Evolutionary conservation across 1,140 invertebrate species (phyloP).

Genomic region (Dreissena polymorpha): DNA sequence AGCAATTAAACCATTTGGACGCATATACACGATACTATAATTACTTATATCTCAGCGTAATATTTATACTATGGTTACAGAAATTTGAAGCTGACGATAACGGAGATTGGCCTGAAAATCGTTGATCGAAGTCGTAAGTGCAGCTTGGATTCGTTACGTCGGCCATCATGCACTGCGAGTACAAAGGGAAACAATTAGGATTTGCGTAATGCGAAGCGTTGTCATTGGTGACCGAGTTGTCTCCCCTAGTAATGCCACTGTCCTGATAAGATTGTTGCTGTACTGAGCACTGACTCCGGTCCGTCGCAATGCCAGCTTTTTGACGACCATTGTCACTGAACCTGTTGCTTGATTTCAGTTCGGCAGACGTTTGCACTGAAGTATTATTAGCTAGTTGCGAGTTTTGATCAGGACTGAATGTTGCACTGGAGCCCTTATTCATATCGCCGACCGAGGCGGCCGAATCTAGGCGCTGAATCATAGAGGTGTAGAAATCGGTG

Average conservation of each 20-base stretch:
- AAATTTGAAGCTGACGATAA: slow-evolving; percentile 47
- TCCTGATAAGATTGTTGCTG: neutral
- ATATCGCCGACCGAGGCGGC: neutral
- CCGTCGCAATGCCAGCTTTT: too few species aligned
- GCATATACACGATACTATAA: neutral
- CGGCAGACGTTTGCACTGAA: neutral
- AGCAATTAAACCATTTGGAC: neutral
- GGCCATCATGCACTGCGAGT: slow-evolving; percentile 34
- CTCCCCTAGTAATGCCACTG: neutral
- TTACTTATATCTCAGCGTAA: slow-evolving; percentile 76
- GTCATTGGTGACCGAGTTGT: neutral
- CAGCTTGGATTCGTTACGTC: slow-evolving; percentile 2
- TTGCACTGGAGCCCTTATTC: neutral
- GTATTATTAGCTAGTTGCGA: neutral
- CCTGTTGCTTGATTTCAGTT: neutral
- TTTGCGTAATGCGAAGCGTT: slow-evolving; percentile 32
- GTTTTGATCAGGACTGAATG: neutral
- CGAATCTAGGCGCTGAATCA: slow-evolving; percentile 27
- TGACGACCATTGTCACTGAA: neutral
- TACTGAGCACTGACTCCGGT: too few species aligned
- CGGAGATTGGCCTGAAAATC: slow-evolving; percentile 52
- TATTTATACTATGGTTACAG: slow-evolving; percentile 76
- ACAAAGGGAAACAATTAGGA: slow-evolving; percentile 26
- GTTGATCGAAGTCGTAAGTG: slow-evolving; percentile 47
- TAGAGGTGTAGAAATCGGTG: slow-evolving; percentile 45